These are phyloP conservation scores for Dermochelys coriacea DNA, from an alignment of 2,797 vertebrate genomes.

Conservation along the genomic window DNA sequence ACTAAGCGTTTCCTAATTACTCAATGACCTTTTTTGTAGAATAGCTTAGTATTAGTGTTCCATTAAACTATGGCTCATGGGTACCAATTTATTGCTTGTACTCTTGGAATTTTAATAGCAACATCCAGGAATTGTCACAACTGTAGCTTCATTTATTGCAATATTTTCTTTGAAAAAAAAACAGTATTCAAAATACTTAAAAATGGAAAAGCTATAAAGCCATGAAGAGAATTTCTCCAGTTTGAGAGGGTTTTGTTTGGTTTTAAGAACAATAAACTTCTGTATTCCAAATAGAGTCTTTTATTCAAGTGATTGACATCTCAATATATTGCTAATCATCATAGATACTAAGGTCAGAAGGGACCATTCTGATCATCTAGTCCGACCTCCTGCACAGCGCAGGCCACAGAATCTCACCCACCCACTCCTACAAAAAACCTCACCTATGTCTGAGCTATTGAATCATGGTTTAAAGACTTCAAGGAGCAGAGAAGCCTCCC, in stretches of 20 bases:
- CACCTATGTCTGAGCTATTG: too few relatives aligned
- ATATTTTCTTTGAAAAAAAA: neutral
- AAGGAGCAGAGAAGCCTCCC: too few relatives aligned
- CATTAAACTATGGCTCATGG: neutral
- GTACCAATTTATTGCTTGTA: neutral
- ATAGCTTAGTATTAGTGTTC: neutral
- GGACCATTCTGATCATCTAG: too few relatives aligned
- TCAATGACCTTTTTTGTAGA: neutral
- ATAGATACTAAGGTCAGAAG: too few relatives aligned
- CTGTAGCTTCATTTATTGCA: neutral
- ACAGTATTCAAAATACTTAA: neutral
- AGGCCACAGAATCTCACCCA: too few relatives aligned
- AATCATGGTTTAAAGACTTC: too few relatives aligned
- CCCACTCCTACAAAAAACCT: too few relatives aligned
- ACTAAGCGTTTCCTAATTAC: neutral
- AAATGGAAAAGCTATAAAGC: neutral
- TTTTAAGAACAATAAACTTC: neutral
- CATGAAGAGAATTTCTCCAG: neutral
- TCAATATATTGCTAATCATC: neutral
- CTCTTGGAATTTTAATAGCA: constrained; percentile 3
- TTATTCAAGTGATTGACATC: neutral
- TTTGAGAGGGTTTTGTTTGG: accelerated
- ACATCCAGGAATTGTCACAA: constrained; percentile 4
- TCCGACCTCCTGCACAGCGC: too few relatives aligned
- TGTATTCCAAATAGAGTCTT: neutral